Evolutionary conservation across 1,140 invertebrate genomes (phyloP).

Genomic region (Drosophila bifasciata): DNA sequence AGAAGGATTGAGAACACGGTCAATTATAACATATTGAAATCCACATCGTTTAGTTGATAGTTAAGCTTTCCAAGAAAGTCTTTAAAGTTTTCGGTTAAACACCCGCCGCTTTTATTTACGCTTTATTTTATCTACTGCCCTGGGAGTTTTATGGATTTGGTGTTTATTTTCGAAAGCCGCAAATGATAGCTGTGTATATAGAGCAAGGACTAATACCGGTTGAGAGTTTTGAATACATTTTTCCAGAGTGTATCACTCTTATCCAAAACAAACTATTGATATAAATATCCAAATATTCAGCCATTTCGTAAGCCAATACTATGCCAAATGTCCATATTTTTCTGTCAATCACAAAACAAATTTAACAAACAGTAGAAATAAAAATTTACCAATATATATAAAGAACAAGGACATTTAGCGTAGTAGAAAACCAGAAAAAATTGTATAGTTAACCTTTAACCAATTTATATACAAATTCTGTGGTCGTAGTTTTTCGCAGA

Average conservation of each 20-base stretch:
- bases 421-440: conserved; percentile 25
- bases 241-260: background rate
- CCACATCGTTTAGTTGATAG: conserved; percentile 36
- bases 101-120: conserved; percentile 32
- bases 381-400: conserved; percentile 75
- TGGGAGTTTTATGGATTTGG: conserved; percentile 46
- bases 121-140: conserved; percentile 53
- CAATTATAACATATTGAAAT: conserved; percentile 22
- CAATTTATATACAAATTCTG: conserved; percentile 76
- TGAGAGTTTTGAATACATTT: conserved; percentile 5
- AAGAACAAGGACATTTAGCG: conserved; percentile 61
- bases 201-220: conserved; percentile 60
- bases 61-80: conserved; percentile 53
- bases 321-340: conserved; percentile 21
- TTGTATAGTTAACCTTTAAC: conserved; percentile 46
- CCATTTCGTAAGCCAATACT: no score
- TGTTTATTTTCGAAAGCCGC: conserved; percentile 53
- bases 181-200: conserved; percentile 4
- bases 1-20: conserved; percentile 43
- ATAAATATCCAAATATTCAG: no score
- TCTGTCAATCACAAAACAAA: conserved; percentile 38
- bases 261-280: background rate
- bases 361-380: conserved; percentile 38
- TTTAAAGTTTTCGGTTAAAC: conserved; percentile 49
- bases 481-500: conserved; percentile 33